Evolutionary conservation across 2,888 invertebrate genomes (phyloP), one percentile per base, ranked within the genome.

Genomic region (Dendrolimus pini): DNA sequence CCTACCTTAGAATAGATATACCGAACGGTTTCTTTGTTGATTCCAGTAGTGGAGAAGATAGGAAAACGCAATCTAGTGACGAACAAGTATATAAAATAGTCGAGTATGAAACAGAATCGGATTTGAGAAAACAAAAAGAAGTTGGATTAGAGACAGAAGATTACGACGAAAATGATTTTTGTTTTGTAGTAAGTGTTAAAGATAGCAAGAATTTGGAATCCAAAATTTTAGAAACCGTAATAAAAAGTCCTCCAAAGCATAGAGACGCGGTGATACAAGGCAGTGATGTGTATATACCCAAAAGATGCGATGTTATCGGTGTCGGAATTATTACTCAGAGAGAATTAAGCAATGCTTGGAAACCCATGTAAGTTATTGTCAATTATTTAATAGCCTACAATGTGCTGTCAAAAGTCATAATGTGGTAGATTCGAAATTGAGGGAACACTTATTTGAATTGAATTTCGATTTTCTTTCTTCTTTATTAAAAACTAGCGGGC

Each of bases 51-150:
- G 71, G 69, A 42, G 75, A 78, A 10, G 74, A 74, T 41, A 67
- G 63, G 13, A 68, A 61, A 41, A 70, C 63, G 13, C 74, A 71
- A 52, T 78, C 77, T 0, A 87, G 85, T 60, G 81, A 85, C 58
- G 87, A 89, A 66, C 71, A 82, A 67, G 84, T 87, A 8, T 86
- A 73, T 57, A 86, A 87, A 62, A 78, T 89, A 54, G 77, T 85
- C 3, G 86, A 89, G 62, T 88, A 89, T 61, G 85, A 86, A 67
- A 75, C 76, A 1, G 69, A 59, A n/a, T 68, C 74, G 7, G 75
- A 77, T 56, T 68, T 74, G 1, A 72, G 70, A 58, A 65, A 68
- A 41, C 63, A 65, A 41, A 62, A 67, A 54, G 55, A 57, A 42
- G 55, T 56, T 54, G 59, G 68, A 54, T 63, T 68, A 10, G 66